A percentile compares a stretch with the other conserved stretches of the same genome.
These are phyloP conservation scores for Sakesphorus luctuosus DNA, from an alignment of 2,113 vertebrate genomes.

Conservation along the genomic window DNA sequence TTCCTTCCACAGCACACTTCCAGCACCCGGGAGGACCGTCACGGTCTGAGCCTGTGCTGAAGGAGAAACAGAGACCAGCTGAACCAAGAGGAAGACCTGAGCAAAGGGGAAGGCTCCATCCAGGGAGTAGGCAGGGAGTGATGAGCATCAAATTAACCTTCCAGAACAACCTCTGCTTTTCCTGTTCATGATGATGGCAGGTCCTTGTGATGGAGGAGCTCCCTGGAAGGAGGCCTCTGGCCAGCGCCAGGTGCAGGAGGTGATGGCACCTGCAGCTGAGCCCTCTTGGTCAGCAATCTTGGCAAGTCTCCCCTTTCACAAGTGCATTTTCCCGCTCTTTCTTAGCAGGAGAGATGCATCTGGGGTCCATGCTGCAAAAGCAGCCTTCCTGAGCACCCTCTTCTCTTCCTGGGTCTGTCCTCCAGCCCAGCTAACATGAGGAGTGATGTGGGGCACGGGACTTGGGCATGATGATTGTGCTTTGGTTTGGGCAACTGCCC, in stretches of 20 bases:
- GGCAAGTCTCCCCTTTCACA: neutral
- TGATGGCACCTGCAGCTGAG: neutral
- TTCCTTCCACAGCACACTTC: neutral
- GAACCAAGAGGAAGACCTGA: neutral
- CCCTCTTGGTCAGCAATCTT: neutral
- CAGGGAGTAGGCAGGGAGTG: neutral
- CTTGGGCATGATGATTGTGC: neutral
- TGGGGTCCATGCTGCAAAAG: neutral
- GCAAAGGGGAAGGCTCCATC: neutral
- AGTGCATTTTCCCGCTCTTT: neutral
- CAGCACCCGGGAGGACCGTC: neutral
- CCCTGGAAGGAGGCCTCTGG: neutral
- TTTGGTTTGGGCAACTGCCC: neutral
- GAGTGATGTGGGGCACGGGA: neutral
- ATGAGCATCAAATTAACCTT: neutral
- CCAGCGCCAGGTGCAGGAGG: neutral
- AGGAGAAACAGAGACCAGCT: neutral
- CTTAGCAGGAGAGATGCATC: neutral
- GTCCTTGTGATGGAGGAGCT: neutral
- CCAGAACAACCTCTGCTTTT: neutral
- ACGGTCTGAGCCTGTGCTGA: neutral
- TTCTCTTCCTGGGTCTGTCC: neutral
- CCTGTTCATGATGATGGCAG: fast-evolving
- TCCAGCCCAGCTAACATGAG: fast-evolving
- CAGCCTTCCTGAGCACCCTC: neutral